Conservation (phyloP, 1,140 invertebrate species). For the Procambarus virginalis region DNA sequence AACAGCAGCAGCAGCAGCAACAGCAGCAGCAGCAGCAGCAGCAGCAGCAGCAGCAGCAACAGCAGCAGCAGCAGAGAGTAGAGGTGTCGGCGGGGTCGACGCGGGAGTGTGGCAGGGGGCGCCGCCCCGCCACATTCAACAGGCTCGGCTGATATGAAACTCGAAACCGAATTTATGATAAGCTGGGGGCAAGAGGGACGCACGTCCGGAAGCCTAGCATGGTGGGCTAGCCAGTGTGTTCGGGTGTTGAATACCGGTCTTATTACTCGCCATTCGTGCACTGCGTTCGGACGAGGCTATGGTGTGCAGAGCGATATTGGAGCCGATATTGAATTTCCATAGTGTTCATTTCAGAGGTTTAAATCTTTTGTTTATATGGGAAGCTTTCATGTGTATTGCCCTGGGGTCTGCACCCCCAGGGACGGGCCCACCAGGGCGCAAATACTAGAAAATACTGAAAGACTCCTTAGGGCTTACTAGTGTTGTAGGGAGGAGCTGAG, state of each 20-base stretch:
- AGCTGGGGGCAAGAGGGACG: not conserved
- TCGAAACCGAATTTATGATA: not conserved
- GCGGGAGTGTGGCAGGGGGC: not conserved
- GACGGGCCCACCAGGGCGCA: no score
- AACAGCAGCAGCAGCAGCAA: no score
- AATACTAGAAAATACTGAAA: no score
- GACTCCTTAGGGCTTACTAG: no score
- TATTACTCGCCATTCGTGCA: not conserved
- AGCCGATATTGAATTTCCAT: constrained; percentile 26
- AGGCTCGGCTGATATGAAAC: constrained; percentile 8
- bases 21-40: no score
- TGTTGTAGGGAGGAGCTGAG: no score
- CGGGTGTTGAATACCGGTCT: not conserved
- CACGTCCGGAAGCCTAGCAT: no score
- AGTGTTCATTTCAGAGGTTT: constrained; percentile 21
- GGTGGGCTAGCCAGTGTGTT: not conserved
- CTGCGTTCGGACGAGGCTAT: not conserved
- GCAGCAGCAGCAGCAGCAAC: no score
- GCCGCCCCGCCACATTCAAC: not conserved
- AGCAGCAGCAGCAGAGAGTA: no score
- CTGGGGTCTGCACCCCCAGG: no score
- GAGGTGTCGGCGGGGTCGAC: no score
- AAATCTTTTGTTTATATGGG: not conserved
- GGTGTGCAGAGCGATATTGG: constrained; percentile 27
- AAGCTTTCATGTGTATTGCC: not conserved